Base-by-base conservation (phyloP, 2,113 vertebrate genomes). In the Calidris pugnax region DNA sequence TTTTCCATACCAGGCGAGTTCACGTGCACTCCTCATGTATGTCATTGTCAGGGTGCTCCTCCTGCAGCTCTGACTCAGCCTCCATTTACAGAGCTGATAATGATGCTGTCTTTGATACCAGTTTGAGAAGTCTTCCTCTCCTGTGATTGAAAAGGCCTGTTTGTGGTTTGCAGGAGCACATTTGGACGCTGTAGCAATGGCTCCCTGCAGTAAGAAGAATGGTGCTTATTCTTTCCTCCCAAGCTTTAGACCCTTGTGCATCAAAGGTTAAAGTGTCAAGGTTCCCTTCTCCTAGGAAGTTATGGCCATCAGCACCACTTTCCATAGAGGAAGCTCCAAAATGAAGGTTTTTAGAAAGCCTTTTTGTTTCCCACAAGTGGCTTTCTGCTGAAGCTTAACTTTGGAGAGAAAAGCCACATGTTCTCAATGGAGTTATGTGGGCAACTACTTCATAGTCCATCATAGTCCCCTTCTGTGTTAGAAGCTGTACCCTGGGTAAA, bases 21-120 rank as follows among this genome's bases (percentile, higher is more conserved):
- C 19, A 9, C 5, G 5, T 28, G 3, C 1, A 1, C 27, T 81
- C 39, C 20, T 80, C 33, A 17, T 0, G 0, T 16, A 4, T 30
- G 37, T 47, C 14, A 2, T 33, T 45, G 73, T 84, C 60, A 13
- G 5, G 30, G 0, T 7, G 57, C 23, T 74, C 21, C 62, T 62
- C 0, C 7, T 89, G 47, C n/a, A 74, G 50, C 68, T 86, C 35
- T 62, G 59, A 59, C 68, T 83, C 79, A 43, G n/a, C 20, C 39
- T 75, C 28, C 12, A 0, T 55, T 50, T 50, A 55, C 12, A 14
- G 51, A 86, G 7, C n/a, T 73, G 18, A 12, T 26, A 9, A 32
- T 0, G 0, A 7, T 72, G 82, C 17, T 55, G 35, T 26, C n/a
- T 41, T 41, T 68, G 27, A 30, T 41, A 51, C 0, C 0, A 45